A percentile compares a stretch with the other conserved stretches of the same genome.
Conservation (phyloP, 2,888 invertebrate species). For the Parascotia fuliginaria region DNA sequence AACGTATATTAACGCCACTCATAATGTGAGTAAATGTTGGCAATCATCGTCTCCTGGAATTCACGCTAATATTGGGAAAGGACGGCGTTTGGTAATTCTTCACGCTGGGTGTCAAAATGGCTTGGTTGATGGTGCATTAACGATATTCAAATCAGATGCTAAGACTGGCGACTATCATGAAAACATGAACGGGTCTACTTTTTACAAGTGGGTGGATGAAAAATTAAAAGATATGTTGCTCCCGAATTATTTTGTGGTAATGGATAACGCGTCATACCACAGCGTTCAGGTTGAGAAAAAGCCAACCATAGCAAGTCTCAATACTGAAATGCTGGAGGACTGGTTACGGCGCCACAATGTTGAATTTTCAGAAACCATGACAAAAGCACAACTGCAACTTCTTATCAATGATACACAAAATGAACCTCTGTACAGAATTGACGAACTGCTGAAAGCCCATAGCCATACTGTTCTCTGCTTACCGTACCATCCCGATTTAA, state of each 20-base stretch:
- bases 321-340: not conserved
- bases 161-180: slow-evolving; percentile 8
- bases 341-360: slow-evolving; percentile 8
- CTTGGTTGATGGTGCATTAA: slow-evolving; percentile 3
- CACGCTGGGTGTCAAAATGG: slow-evolving; percentile 12
- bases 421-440: slow-evolving; percentile 5
- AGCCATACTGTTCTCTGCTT: slow-evolving; percentile 7
- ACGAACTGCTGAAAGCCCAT: slow-evolving; percentile 11
- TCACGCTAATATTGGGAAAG: slow-evolving; percentile 16
- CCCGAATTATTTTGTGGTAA: slow-evolving; percentile 12
- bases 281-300: slow-evolving; percentile 32
- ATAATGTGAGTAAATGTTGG: slow-evolving; percentile 11
- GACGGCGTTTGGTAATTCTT: slow-evolving; percentile 16
- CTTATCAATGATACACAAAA: slow-evolving; percentile 5
- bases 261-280: slow-evolving; percentile 19
- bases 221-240: slow-evolving; percentile 11
- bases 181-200: slow-evolving; percentile 7
- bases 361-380: not conserved
- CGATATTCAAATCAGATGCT: slow-evolving; percentile 9
- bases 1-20: slow-evolving; percentile 12
- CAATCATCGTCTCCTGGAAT: slow-evolving; percentile 16
- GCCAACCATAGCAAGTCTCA: slow-evolving; percentile 26
- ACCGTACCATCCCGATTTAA: slow-evolving; percentile 18
- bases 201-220: slow-evolving; percentile 3
- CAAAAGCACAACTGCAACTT: not conserved